These are phyloP conservation scores for Loriculus beryllinus DNA, from an alignment of 2,797 vertebrate species.

Conservation along the genomic window DNA sequence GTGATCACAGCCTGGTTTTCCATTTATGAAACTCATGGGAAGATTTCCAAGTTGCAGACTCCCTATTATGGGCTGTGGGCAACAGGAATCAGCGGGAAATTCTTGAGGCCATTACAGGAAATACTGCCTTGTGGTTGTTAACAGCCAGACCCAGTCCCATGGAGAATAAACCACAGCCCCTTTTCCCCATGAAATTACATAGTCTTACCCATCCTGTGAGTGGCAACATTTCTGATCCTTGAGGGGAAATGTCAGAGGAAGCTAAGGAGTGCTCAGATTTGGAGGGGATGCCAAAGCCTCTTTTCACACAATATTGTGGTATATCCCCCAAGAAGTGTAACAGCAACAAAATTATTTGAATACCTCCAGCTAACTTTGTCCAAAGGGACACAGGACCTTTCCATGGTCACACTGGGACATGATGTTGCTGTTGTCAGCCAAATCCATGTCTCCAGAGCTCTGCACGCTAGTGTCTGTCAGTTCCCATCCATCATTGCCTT, in stretches of 20 bases:
- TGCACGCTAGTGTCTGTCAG: accelerated
- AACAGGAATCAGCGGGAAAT: background rate
- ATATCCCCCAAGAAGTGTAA: too few species aligned
- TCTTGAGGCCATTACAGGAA: background rate
- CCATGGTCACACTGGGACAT: background rate
- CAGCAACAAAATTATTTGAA: background rate
- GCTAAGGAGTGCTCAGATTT: background rate
- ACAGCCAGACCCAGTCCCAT: background rate
- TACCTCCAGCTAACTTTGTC: accelerated
- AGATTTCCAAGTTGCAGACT: background rate
- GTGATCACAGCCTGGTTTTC: accelerated
- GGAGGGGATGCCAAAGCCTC: background rate
- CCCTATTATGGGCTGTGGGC: accelerated
- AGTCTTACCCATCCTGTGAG: background rate
- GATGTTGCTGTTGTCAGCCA: background rate
- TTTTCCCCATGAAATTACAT: background rate
- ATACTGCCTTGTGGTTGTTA: background rate
- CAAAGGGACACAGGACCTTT: background rate
- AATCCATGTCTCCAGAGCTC: background rate
- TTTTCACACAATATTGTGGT: accelerated
- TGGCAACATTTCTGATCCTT: background rate
- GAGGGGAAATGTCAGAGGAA: background rate
- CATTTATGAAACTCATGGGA: background rate
- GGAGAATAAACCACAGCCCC: background rate
- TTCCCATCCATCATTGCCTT: accelerated